Conservation (phyloP, 2,888 invertebrate species). For the Habroteleia sp. region DNA sequence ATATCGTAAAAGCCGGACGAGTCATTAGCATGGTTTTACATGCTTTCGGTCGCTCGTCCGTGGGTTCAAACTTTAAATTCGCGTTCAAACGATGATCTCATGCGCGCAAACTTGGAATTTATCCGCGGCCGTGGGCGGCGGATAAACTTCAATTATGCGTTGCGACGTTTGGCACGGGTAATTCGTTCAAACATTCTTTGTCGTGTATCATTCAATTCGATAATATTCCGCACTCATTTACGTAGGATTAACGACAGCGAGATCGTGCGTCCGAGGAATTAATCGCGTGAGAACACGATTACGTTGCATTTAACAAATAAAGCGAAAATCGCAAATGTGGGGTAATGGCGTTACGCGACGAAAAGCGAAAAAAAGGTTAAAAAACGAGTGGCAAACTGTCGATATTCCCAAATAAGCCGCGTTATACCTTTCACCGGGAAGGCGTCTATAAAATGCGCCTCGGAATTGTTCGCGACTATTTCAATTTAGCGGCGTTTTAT, state of each 20-base stretch:
- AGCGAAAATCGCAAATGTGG: too few species aligned
- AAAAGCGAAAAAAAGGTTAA: slow-evolving; percentile 1
- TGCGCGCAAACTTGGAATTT: slow-evolving; percentile 45
- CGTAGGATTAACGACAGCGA: too few species aligned
- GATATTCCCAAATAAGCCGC: slow-evolving; percentile 34
- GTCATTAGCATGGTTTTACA: slow-evolving; percentile 44
- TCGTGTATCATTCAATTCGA: slow-evolving; percentile 31
- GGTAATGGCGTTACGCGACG: slow-evolving; percentile 13
- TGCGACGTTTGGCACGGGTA: slow-evolving; percentile 17
- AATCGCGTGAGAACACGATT: slow-evolving; percentile 16
- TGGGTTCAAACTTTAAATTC: slow-evolving; percentile 21
- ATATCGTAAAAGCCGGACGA: slow-evolving; percentile 14
- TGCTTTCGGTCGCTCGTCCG: not conserved
- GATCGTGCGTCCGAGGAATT: slow-evolving; percentile 3
- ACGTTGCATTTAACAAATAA: slow-evolving; percentile 18
- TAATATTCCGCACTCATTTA: slow-evolving; percentile 2
- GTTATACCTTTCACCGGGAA: slow-evolving; percentile 34
- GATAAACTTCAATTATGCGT: slow-evolving; percentile 34
- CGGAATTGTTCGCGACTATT: slow-evolving; percentile 27
- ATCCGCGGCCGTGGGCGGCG: slow-evolving; percentile 23
- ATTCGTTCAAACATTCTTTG: slow-evolving; percentile 17
- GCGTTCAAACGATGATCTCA: slow-evolving; percentile 54
- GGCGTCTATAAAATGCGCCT: slow-evolving; percentile 22
- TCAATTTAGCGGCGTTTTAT: slow-evolving; percentile 35
- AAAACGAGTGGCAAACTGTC: slow-evolving; percentile 9